Base-by-base conservation (phyloP, 2,113 vertebrate species). In the Chloropsis cyanopogon region DNA sequence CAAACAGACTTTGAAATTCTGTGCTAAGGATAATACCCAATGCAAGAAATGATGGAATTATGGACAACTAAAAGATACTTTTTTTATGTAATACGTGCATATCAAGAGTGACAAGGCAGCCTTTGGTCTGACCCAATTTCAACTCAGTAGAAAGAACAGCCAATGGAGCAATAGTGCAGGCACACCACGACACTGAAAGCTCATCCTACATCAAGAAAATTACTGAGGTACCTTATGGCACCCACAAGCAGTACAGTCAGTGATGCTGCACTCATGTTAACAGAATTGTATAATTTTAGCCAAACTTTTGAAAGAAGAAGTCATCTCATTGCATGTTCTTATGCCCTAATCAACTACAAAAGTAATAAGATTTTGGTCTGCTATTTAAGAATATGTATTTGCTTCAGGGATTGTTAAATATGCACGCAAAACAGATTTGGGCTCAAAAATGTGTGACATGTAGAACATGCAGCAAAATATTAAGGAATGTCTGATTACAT, bases 181-280 rank as follows among this genome's bases (percentile, higher is more conserved):
- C 39, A 49, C 19, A 84, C 0, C 50, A 70, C 6, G 56, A 44
- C 31, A 42, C 23, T 14, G 14, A 66, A 54, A 93, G n/a, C 41
- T 41, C 18, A 1, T 42, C 29, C 35, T 44, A 22, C 1, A 1
- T 10, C 44, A 94, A 49, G 61, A 71, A 83, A 93, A 50, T 6
- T 33, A 44, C 0, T 41, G n/a, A 59, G 16, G 42, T 37, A 80
- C 35, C 33, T 66, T 61, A 33, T 37, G 35, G 84, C 24, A 63
- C 22, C 23, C 52, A 80, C 29, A 50, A 90, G 57, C 65, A 42
- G 20, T 41, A 60, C 33, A 82, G 57, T 22, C 47, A 73, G 49
- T 0, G 0, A 70, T 16, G 33, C 0, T 46, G 41, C 33, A 66
- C 21, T 53, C 12, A 10, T 2, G 6, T 42, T 61, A 53, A 65